Conservation (phyloP, 1,140 invertebrate genomes). For the Drosophila ambigua region DNA sequence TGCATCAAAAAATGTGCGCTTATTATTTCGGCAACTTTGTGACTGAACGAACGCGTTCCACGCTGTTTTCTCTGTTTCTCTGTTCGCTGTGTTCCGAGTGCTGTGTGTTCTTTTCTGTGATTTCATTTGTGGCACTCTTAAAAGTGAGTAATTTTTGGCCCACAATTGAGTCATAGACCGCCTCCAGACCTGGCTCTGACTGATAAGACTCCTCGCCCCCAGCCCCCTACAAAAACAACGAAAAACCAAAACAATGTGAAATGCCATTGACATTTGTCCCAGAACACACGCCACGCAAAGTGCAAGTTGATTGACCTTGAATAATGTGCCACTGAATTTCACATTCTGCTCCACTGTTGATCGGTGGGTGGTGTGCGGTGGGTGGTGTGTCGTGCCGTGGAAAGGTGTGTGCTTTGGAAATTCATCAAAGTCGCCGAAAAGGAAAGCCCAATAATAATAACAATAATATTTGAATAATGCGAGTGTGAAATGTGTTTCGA, state of each 20-base stretch:
- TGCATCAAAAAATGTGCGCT: conserved; percentile 77
- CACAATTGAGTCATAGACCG: conserved; percentile 28
- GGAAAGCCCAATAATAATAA: conserved; percentile 32
- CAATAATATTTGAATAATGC: conserved; percentile 32
- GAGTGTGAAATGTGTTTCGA: conserved; percentile 22
- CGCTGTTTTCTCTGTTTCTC: conserved; percentile 40
- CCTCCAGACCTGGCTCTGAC: conserved; percentile 5
- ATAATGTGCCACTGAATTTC: not conserved
- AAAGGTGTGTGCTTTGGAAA: conserved; percentile 24
- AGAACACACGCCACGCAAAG: conserved; percentile 23
- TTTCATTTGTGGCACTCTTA: conserved; percentile 27
- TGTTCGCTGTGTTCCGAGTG: conserved; percentile 47
- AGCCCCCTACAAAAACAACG: not conserved
- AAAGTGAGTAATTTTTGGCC: conserved; percentile 48
- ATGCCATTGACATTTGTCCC: conserved; percentile 57
- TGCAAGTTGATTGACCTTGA: conserved; percentile 58
- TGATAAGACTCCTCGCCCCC: conserved; percentile 7
- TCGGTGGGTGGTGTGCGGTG: conserved; percentile 1
- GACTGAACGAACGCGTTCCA: conserved; percentile 70
- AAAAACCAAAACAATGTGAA: conserved; percentile 41
- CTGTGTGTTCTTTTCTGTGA: conserved; percentile 47
- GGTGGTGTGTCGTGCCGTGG: not conserved
- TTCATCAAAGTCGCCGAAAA: conserved; percentile 6
- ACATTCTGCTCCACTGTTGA: conserved; percentile 17
- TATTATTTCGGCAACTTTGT: conserved; percentile 80